A percentile compares a stretch with the other conserved stretches of the same genome.
Evolutionary conservation across 2,888 invertebrate species (phyloP).

Genomic region (Ischnura elegans): DNA sequence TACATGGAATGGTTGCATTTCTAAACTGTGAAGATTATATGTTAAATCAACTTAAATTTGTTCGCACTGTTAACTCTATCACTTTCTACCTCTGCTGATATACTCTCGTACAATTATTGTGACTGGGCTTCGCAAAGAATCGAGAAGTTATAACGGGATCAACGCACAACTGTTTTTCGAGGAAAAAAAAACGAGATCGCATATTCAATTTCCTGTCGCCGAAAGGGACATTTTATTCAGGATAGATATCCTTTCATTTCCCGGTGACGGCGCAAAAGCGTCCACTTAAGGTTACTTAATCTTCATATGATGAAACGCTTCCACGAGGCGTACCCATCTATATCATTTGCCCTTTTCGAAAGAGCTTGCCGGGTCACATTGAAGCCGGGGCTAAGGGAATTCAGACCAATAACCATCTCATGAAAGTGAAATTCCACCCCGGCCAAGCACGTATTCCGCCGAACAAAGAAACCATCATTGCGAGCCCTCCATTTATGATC

Average conservation of each 20-base stretch:
- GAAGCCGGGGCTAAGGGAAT: not conserved
- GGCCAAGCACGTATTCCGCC: not conserved
- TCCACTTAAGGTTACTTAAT: not conserved
- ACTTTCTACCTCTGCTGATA: too few relatives aligned
- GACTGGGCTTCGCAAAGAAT: too few relatives aligned
- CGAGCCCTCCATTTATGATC: not conserved
- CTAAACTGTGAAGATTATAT: too few relatives aligned
- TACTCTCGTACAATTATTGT: too few relatives aligned
- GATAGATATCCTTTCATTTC: not conserved
- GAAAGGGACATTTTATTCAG: not conserved
- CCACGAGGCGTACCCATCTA: slow-evolving; percentile 3
- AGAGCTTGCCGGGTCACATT: not conserved
- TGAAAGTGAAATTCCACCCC: slow-evolving; percentile 34
- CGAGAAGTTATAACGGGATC: too few relatives aligned
- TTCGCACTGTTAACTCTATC: too few relatives aligned
- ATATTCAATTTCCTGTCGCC: not conserved
- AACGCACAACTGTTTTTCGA: not conserved
- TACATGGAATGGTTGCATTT: too few relatives aligned
- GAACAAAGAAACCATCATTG: not conserved
- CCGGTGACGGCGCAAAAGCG: not conserved
- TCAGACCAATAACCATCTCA: slow-evolving; percentile 48
- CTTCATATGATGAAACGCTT: slow-evolving; percentile 4
- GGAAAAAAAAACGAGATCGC: not conserved
- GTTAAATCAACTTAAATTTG: too few relatives aligned
- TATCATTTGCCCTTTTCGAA: slow-evolving; percentile 8